Base-by-base conservation (phyloP, 1,140 invertebrate genomes). In the Orussus abietinus region DNA sequence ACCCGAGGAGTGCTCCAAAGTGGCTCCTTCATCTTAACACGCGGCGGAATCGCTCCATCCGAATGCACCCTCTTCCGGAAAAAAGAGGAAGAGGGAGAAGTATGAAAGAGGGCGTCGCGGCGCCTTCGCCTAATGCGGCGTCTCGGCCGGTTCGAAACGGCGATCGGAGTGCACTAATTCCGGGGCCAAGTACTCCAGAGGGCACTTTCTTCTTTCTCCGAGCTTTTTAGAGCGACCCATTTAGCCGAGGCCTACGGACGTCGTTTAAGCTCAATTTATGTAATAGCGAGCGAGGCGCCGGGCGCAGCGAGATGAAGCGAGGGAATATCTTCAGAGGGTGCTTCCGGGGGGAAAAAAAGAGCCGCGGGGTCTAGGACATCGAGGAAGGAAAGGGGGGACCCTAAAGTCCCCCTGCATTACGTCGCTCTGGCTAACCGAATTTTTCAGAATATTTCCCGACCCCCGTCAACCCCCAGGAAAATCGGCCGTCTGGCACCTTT, bases 181-280 rank as follows among this genome's bases (percentile, higher is more conserved):
- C 10, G 31, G 31, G n/a, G n/a, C n/a, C n/a, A n/a, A n/a, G n/a
- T n/a, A n/a, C n/a, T n/a, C n/a, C n/a, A n/a, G n/a, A n/a, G n/a
- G n/a, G n/a, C 31, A 32, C 31, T 32, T 11, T 32, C 31, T 11
- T 10, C 7, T 32, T 32, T 32, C 14, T 32, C 14, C 10, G 10
- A 1, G 31, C 31, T 32, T 13, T 32, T n/a, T n/a, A n/a, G n/a
- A n/a, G n/a, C n/a, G 53, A 55, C 57, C 57, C 42, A 59, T 59
- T 59, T 57, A 37, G 47, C 45, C 20, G 30, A 33, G 45, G 28
- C 49, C 54, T 49, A 51, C 35, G 38, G 19, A 25, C 17, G 45
- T 45, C 45, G 39, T 42, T 59, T 57, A 53, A 55, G 52, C 35
- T 38, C 49, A 53, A 59, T 57, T 55, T 57, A 53, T 53, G 55